Evolutionary conservation across 2,888 invertebrate species (phyloP).

Genomic region (Caradrina clavipalpis): DNA sequence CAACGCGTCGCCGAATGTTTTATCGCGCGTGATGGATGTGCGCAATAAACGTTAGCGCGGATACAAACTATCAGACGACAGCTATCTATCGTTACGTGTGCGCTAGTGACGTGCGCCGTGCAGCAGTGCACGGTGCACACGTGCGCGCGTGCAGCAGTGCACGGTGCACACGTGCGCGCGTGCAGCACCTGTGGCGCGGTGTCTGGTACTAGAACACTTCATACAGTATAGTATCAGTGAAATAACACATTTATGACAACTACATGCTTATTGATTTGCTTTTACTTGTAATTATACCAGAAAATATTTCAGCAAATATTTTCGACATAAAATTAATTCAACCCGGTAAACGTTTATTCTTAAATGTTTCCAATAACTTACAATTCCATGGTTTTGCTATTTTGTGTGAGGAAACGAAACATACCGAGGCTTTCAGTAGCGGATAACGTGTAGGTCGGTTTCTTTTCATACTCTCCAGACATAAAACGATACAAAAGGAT

Average conservation of each 20-base stretch:
- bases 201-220: background rate
- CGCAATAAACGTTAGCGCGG: constrained; percentile 46
- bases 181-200: background rate
- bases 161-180: background rate
- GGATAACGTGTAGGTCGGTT: background rate
- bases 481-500: constrained; percentile 25
- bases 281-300: background rate
- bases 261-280: background rate
- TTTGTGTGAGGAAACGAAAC: background rate
- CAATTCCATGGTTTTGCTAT: background rate
- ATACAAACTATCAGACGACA: constrained; percentile 45
- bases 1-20: constrained; percentile 26
- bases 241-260: too few species aligned
- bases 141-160: background rate
- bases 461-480: background rate
- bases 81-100: constrained; percentile 40
- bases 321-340: background rate
- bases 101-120: too few species aligned
- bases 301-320: background rate
- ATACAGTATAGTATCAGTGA: too few species aligned
- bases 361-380: constrained; percentile 17
- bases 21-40: constrained; percentile 42
- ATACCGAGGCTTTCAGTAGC: too few species aligned
- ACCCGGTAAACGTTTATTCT: background rate
- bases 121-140: too few species aligned